Base-by-base conservation (phyloP, 2,888 invertebrate genomes). In the Amiota minor region DNA sequence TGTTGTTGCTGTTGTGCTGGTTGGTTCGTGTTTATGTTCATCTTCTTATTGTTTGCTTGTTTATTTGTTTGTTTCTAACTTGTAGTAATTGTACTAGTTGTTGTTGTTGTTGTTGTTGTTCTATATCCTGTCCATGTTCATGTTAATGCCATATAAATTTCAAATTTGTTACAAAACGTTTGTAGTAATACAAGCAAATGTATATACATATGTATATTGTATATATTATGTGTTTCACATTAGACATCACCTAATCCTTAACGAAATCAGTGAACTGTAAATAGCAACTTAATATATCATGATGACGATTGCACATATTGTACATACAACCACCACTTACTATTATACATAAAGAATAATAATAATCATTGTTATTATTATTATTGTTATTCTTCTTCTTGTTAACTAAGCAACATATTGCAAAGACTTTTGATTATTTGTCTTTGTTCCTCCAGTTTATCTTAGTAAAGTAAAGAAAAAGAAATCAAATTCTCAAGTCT, bases 181-280 rank as follows among this genome's bases (percentile, higher is more conserved):
- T 35, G 35, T 8, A 4, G n/a, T 6, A 35, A 3, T 35, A 35
- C 35, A 35, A 35, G 35, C 16, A 3, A 16, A 18, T 16, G 9
- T 16, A 56, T 56, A 56, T 20, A 8, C 56, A 14, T 23, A 23
- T 23, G 3, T 2, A 56, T 56, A 1, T 56, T 9, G 18, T 56
- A 14, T 16, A 3, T n/a, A 56, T 35, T 35, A 6, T 23, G 2
- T 23, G 18, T 59, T 20, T 16, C 18, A 18, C 23, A 59, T 18
- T n/a, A 59, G 65, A 18, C 65, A 18, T 35, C 73, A 73, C 71
- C 65, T 69, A 72, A 70, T 67, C 53, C 53, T 61, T 62, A 69
- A 71, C 64, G 71, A 49, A 59, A 56, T 16, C 67, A 23, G 50
- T 64, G 65, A 56, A 61, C 61, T 67, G 18, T 16, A 69, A 49